Evolutionary conservation across 2,113 vertebrate species (phyloP), one percentile per base, ranked within the genome.

Genomic region (Penelope pileata): DNA sequence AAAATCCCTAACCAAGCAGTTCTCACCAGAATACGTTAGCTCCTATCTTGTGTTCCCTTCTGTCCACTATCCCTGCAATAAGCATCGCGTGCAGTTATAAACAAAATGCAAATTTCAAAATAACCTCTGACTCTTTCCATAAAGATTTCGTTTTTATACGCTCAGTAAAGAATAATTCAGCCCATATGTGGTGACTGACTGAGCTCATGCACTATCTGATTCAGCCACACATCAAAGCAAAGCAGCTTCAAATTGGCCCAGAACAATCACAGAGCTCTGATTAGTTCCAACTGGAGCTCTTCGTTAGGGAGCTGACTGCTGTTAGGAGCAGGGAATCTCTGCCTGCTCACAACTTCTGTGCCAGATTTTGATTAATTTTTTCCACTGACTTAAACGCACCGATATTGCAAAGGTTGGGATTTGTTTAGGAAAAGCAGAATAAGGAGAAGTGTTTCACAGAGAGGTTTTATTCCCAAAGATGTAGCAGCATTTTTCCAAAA

Each of bases 131-230:
- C 73, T 94, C 59, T 91, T 97, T 81, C 96, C 96, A 96, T 92
- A 86, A 97, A 96, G 73, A 89, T 90, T 88, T 90, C 29, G 92
- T 95, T 97, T 96, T 96, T 58, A 83, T 84, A 83, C 89, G 90
- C 95, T 95, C 59, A 78, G 96, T 91, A 47, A 92, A 91, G 90
- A 94, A 88, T 96, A 95, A 96, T 96, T 93, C 94, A 94, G 93
- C 80, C 93, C 97, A 95, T 50, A 93, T 97, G 96, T 94, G 94
- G 93, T 42, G 24, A 53, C 36, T 59, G 81, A 80, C 83, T 96
- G 80, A 83, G 94, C 95, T 96, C 95, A 73, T 54, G 88, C 12
- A 54, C 91, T 94, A 93, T 94, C 94, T 95, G 97, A 97, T 96
- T 97, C 97, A 94, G 24, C 16, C n/a, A 14, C 92, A 94, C 93